Evolutionary conservation across 2,888 invertebrate genomes (phyloP), one percentile per base, ranked within the genome.

Genomic region (Platycheirus rosarum): DNA sequence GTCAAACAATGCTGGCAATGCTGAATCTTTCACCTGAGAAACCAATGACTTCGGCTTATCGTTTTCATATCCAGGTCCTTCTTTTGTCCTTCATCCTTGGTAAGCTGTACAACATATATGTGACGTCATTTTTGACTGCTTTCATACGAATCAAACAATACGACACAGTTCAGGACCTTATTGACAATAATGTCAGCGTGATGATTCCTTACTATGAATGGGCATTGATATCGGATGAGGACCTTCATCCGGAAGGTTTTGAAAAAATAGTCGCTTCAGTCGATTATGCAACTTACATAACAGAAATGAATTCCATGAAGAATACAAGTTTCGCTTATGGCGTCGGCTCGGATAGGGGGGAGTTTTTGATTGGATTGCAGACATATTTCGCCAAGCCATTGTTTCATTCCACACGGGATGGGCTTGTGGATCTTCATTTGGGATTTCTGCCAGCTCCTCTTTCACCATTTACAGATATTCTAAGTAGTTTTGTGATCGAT

Each of bases 71-170:
- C 0, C 74, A 63, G 16, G 62, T 74, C 2, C 13, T 79, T 0
- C 13, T 74, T 1, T 29, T 79, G 0, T 42, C 62, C 0, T 79
- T 79, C 14, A 40, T 74, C 23, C 32, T 74, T 1, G 42, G 14
- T 9, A 79, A 74, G 8, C n/a, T 74, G 0, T 69, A 74, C 26
- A 13, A 9, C 2, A 55, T 79, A 7, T 14, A 48, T 55, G 62
- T 79, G 1, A 68, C 74, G 8, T 55, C 74, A 2, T 79, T 62
- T 35, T 4, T 74, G 8, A 79, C 74, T 8, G 68, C 14, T 0
- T 74, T 63, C 4, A 57, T 79, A 8, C 62, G 37, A n/a, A 53
- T 55, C n/a, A 74, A 69, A 35, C 68, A 69, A 9, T 68, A 35
- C n/a, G 46, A 69, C 0, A 74, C 79, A 0, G 3, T 79, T 13